Evolutionary conservation across 92 coral and sea anemone genomes (phyloP), one percentile per base, ranked within the genome.

Genomic region (Porites lobata): DNA sequence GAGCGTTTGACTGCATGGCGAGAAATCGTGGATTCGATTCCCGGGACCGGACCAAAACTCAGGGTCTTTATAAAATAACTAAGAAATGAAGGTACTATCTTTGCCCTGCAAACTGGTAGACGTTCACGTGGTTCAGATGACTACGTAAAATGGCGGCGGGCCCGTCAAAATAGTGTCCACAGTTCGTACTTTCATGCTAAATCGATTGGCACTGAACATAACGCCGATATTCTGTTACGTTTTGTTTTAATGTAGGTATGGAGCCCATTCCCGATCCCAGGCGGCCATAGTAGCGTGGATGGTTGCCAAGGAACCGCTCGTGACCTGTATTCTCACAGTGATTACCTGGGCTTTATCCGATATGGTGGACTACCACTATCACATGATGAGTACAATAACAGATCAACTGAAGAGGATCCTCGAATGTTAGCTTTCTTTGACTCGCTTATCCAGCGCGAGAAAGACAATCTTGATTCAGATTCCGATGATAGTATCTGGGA

Each of bases 381-480:
- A 32, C 98, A 96, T 81, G 86, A 81, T 69, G 99, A 96, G 56
- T 94, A 95, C 61, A 95, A 90, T 6, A 95, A 88, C 59, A 94
- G 92, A 32, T 95, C 99, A 7, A 81, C 95, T 0, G 96, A 93
- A 10, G 99, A 96, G 65, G 99, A 96, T 69, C 96, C 96, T 9
- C 91, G 98, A 21, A 96, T 96, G 99, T 68, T 96, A 58, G 99
- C 99, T 10, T 95, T 96, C 84, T 95, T 96, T 92, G 99, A 96
- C 79, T 92, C 98, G 38, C 89, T 96, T 24, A 92, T 95, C 79
- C 92, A 95, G 69, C 88, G 92, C 22, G 95, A 95, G 75, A 85
- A 83, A 63, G 83, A 94, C 1, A 93, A 88, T 32, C 84, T 91
- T 88, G 76, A 85, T 71, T 93, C 98, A 1, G 97, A 94, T 76